Percentiles rank a stretch among this genome's conserved stretches.
These are phyloP conservation scores for Menidia menidia DNA, from an alignment of 2,797 vertebrate species.

Conservation along the genomic window DNA sequence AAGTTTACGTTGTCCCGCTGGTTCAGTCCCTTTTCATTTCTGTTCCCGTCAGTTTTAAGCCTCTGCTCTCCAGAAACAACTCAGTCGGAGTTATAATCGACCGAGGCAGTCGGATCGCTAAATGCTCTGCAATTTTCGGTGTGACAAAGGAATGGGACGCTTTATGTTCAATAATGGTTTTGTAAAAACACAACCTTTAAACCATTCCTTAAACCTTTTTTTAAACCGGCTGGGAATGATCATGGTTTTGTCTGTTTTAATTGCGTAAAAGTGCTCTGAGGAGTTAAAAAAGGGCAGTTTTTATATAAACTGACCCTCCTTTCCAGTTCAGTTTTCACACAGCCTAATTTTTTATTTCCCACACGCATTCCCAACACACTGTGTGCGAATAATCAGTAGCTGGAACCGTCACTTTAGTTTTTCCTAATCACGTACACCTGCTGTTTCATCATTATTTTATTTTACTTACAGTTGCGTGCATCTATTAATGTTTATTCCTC, in stretches of 20 bases:
- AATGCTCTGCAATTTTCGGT: slow-evolving; percentile 29
- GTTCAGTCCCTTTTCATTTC: background rate
- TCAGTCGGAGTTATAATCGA: slow-evolving; percentile 30
- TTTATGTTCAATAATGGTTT: slow-evolving; percentile 1
- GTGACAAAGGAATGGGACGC: slow-evolving; percentile 19
- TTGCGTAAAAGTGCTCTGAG: background rate
- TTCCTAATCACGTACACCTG: slow-evolving; percentile 5
- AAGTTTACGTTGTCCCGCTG: background rate
- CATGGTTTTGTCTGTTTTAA: background rate
- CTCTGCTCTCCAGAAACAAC: slow-evolving; percentile 15
- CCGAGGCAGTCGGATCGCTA: slow-evolving; percentile 39
- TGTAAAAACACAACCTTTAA: background rate
- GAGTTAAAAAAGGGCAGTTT: too few relatives aligned
- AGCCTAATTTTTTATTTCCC: background rate
- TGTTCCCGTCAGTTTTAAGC: slow-evolving; percentile 1
- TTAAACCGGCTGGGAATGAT: background rate
- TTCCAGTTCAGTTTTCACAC: too few relatives aligned
- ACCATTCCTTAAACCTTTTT: background rate
- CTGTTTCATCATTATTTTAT: background rate
- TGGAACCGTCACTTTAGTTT: background rate
- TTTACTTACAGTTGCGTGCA: too few relatives aligned
- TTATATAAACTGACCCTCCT: background rate
- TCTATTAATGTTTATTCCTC: too few relatives aligned
- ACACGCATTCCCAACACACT: background rate
- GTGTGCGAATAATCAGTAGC: background rate